Evolutionary conservation across 2,888 invertebrate species (phyloP).

Genomic region (Acanthacorydalis orientalis): DNA sequence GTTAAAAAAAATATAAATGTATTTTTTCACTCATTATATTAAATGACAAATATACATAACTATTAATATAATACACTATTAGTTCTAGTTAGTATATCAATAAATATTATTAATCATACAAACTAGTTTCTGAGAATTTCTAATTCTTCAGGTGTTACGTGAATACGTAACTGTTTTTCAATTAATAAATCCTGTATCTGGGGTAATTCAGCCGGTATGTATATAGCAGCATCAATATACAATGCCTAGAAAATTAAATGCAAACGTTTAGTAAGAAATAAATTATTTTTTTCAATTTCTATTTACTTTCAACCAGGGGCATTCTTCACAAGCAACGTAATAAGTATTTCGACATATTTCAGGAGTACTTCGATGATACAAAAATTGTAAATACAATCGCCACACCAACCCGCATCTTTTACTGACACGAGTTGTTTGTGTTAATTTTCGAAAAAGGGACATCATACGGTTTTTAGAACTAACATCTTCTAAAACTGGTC

Average conservation of each 20-base stretch:
- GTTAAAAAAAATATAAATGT: no score
- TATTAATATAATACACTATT: no score
- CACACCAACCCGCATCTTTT: constrained; percentile 38
- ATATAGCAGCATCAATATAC: constrained; percentile 46
- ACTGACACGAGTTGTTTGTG: constrained; percentile 21
- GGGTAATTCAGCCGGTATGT: constrained; percentile 42
- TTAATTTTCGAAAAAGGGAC: constrained; percentile 22
- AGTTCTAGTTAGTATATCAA: no score
- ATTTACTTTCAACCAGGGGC: constrained; percentile 43
- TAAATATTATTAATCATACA: background rate
- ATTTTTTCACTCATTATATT: no score
- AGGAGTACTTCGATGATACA: constrained; percentile 26
- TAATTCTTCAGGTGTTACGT: constrained; percentile 61
- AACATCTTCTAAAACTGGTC: constrained; percentile 14
- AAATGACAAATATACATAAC: no score
- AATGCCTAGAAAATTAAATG: constrained; percentile 26
- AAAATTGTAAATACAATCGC: constrained; percentile 42
- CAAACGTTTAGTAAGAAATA: background rate
- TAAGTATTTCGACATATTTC: constrained; percentile 25
- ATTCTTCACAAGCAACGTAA: constrained; percentile 39
- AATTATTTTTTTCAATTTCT: background rate
- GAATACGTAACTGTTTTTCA: constrained; percentile 56
- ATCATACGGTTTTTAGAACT: constrained; percentile 21
- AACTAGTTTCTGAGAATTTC: constrained; percentile 37
- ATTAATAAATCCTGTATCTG: constrained; percentile 59